Percentiles rank a stretch among this genome's conserved stretches.
phyloP scores from a whole-genome alignment of 2,888 invertebrate species.

The Taphrorychus bicolor region DNA sequence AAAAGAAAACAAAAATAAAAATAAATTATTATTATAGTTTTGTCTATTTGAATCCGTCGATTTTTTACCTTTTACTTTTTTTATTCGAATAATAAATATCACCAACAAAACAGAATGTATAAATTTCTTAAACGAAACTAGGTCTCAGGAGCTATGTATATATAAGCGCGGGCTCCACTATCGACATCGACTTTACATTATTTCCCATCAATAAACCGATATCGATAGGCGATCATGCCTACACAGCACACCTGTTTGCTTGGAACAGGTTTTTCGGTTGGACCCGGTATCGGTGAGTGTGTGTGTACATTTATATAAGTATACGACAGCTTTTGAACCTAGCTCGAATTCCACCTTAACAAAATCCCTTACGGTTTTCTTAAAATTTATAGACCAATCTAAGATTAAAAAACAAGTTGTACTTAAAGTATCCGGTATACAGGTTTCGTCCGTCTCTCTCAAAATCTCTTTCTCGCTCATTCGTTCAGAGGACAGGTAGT shows the following conservation, averaged over 20 bases:
- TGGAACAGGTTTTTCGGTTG: slow-evolving; percentile 32
- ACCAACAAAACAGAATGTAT: slow-evolving; percentile 2
- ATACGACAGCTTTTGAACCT: slow-evolving; percentile 24
- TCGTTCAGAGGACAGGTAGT: slow-evolving; percentile 9
- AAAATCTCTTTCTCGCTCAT: slow-evolving; percentile 3
- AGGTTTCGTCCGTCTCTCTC: slow-evolving; percentile 22
- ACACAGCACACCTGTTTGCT: slow-evolving; percentile 17
- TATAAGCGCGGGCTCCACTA: background rate
- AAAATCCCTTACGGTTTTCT: slow-evolving; percentile 37
- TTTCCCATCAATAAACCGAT: background rate
- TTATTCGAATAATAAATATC: background rate
- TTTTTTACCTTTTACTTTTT: slow-evolving; percentile 1
- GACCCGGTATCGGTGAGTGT: slow-evolving; percentile 24
- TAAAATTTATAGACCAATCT: slow-evolving; percentile 38
- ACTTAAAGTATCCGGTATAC: slow-evolving; percentile 37
- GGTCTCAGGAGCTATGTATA: background rate
- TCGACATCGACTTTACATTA: background rate
- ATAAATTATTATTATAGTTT: slow-evolving; percentile 40
- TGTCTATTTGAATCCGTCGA: slow-evolving; percentile 16
- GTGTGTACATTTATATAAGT: slow-evolving; percentile 1
- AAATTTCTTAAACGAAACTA: background rate
- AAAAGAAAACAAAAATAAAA: slow-evolving; percentile 42
- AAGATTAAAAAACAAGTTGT: slow-evolving; percentile 40
- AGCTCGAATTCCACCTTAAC: slow-evolving; percentile 37
- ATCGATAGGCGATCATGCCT: slow-evolving; percentile 23